Base-by-base conservation (phyloP, 2,113 vertebrate species). In the Pseudorhombus dupliciocellatus region DNA sequence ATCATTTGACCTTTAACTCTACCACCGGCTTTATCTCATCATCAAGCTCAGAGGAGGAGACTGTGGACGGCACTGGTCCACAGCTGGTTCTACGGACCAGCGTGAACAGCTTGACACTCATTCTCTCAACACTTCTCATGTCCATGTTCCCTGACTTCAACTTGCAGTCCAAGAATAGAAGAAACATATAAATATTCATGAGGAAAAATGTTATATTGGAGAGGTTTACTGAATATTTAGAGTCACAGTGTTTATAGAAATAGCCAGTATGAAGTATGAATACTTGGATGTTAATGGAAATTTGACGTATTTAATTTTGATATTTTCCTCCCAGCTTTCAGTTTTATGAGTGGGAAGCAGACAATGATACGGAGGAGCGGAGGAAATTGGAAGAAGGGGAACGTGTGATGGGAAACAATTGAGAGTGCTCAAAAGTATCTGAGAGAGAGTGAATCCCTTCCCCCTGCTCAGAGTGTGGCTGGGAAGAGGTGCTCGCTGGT, bases 401-500 rank as follows among this genome's bases (percentile, higher is more conserved):
- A 54, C 25, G 25, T 51, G 31, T 21, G 24, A 64, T 6, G 42
- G 44, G 57, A 73, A 51, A 82, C 68, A 75, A 77, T 4, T 34
- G n/a, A 52, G 9, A 9, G 21, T 8, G 21, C 10, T 24, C 52
- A 18, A n/a, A 26, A 68, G 54, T 62, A 37, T n/a, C n/a, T 12
- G 50, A n/a, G 56, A 61, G 21, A 7, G 53, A 51, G 40, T 34
- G 54, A 75, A 22, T 62, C 51, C 28, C 46, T 10, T 21, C 58
- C 72, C 44, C 51, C 37, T 56, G 15, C 22, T 66, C 50, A 62
- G 21, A 44, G 52, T 30, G 18, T 9, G 12, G 58, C 64, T 57
- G 22, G 60, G 75, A 44, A 74, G 74, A 77, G 46, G 65, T 75
- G 59, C 55, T 70, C 34, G 31, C 54, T 73, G 52, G 64, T 37